Base-by-base conservation (phyloP, 2,113 vertebrate species). In the Neolamprologus sp. region DNA sequence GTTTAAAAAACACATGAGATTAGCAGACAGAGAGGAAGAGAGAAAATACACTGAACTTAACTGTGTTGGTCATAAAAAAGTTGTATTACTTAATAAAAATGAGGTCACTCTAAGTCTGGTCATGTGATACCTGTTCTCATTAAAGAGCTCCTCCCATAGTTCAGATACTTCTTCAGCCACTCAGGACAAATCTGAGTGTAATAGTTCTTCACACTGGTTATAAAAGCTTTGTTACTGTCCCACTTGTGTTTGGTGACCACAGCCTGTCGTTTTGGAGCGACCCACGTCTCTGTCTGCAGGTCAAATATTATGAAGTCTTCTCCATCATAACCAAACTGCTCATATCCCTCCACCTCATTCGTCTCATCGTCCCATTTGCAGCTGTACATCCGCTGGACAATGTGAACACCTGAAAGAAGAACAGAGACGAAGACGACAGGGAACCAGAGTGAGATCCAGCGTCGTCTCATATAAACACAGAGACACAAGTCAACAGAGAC, bases 301-400 rank as follows among this genome's bases (percentile, higher is more conserved):
- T 97, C 84, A 0, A 95, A 23, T 19, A 31, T 0, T 1, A 96
- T 0, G 13, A 94, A 95, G 16, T 96, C 92, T 0, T 8, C 81
- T 58, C 91, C 91, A 37, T 92, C 84, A 33, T 88, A 92, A 10
- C 81, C 87, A 3, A 13, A 71, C 28, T 87, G 92, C 4, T 40
- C 2, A 55, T 14, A 92, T 51, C 83, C 87, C 0, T 2, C 7
- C 5, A 85, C 42, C 21, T 87, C 33, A 13, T 37, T 49, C 2
- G 68, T 88, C 35, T 0, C 75, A 1, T 90, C 78, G 1, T 93
- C 91, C 63, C 84, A 85, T 7, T 92, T 82, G 0, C 90, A 93
- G 14, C 92, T 84, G 1, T 8, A 9, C 88, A 91, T 83, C 0
- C 0, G 0, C 85, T 96, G 96, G 1, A 0, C 0, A 0, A 84